Evolutionary conservation across 2,113 vertebrate genomes (phyloP), one percentile per base, ranked within the genome.

Genomic region (Lepus americanus): DNA sequence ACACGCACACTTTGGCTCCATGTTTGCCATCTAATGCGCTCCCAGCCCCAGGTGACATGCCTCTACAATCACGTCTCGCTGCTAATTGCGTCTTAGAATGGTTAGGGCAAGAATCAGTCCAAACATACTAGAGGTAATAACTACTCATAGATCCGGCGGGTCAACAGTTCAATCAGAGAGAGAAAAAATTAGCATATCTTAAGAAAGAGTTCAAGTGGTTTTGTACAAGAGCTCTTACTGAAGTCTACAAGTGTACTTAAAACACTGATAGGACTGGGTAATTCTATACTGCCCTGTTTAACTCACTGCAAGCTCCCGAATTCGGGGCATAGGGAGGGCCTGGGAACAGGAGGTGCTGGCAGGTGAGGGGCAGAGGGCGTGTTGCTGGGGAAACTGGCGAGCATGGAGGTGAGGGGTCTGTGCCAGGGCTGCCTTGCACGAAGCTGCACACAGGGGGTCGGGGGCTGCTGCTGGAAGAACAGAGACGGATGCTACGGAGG

Each of bases 51-150:
- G 86, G 79, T 78, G 78, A n/a, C 9, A 19, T 63, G 88, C 59
- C 74, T 78, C 88, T 49, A 36, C 63, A 72, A 82, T 63, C 61
- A 53, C 22, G 20, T 19, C 70, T 82, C 70, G 10, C 44, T 44
- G 88, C 74, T 72, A 94, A 97, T 92, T 95, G 74, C 63, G 55
- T 87, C 94, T 69, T 44, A 89, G 74, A 74, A 76, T 13, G 20
- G 76, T 72, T 86, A 53, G 78, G 83, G 92, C 64, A 76, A 87
- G 90, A 93, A 89, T 8, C 25, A 77, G 83, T 92, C 63, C 95
- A 96, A 96, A 96, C 88, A 84, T 16, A 96, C 83, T 93, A n/a
- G 76, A 97, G 93, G 86, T 94, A 96, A 97, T 97, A 95, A 78
- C 94, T 64, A 93, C 59, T 93, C 85, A 64, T 29, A 61, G 89